Base-by-base conservation (phyloP, 2,888 invertebrate species). In the Tipula confusa region DNA sequence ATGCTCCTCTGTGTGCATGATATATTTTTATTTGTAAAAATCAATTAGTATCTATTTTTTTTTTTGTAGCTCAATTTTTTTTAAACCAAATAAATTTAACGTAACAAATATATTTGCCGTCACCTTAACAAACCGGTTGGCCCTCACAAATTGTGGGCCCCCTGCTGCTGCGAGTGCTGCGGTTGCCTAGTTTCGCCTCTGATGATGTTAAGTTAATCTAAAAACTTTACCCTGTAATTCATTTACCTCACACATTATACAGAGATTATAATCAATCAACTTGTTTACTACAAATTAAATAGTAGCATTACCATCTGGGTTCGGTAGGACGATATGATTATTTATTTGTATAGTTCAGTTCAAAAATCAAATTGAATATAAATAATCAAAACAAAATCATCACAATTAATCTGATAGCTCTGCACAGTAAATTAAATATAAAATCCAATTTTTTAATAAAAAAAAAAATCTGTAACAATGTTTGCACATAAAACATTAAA, bases 371-470 rank as follows among this genome's bases (percentile, higher is more conserved):
- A 24, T 64, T 64, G 64, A 64, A 64, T 24, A 64, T 64, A 64
- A 64, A 64, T 64, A 11, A 64, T 64, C 24, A 64, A 64, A 64
- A 64, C 64, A 64, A 64, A 64, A 64, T 64, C 64, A 24, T 64
- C 64, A 9, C 64, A 64, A 64, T 64, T 64, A 64, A 64, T 64
- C 64, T 64, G 64, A 64, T 64, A 64, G 64, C 64, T 24, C 24
- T 64, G 24, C 24, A 64, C 64, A 64, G 64, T 64, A 64, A 64
- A 64, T 64, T 64, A 64, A 64, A 64, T 64, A n/a, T n/a, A 64
- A 64, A 64, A 64, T 64, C 64, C 64, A 64, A 64, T 64, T 64
- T 18, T 64, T n/a, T 43, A 15, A 24, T 24, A 24, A 18, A 64
- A 64, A n/a, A n/a, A n/a, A n/a, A n/a, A n/a, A n/a, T n/a, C 64